These are phyloP conservation scores for Anisognathus igniventris DNA, from an alignment of 2,797 vertebrate species.

Conservation along the genomic window DNA sequence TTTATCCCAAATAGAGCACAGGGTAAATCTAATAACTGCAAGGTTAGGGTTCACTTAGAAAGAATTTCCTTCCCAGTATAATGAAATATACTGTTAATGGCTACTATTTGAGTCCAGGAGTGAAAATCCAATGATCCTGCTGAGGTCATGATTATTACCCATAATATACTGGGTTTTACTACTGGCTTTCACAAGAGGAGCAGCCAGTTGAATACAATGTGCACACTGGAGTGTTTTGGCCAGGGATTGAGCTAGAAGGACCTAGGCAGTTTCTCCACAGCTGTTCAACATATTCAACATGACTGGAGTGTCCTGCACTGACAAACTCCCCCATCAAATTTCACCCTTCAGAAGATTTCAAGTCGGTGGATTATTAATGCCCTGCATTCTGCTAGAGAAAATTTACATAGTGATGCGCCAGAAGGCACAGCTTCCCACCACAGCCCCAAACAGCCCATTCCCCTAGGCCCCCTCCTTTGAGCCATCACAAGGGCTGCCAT, in stretches of 20 bases:
- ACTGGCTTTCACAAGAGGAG: background rate
- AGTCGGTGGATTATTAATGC: background rate
- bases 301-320: background rate
- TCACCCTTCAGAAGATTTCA: background rate
- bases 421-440: background rate
- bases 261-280: background rate
- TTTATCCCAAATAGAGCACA: background rate
- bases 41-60: background rate
- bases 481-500: background rate
- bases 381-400: background rate
- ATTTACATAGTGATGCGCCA: background rate
- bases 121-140: background rate
- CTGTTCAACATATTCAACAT: background rate
- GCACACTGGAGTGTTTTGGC: background rate
- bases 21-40: background rate
- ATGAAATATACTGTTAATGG: background rate
- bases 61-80: background rate
- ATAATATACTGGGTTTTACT: background rate
- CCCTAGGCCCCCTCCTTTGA: background rate
- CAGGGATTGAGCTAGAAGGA: background rate
- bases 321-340: background rate
- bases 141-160: background rate
- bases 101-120: background rate
- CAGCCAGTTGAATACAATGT: background rate
- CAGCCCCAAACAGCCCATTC: background rate